Evolutionary conservation across 2,888 invertebrate species (phyloP), one percentile per base, ranked within the genome.

Genomic region (Scaptomyza caliginosa): DNA sequence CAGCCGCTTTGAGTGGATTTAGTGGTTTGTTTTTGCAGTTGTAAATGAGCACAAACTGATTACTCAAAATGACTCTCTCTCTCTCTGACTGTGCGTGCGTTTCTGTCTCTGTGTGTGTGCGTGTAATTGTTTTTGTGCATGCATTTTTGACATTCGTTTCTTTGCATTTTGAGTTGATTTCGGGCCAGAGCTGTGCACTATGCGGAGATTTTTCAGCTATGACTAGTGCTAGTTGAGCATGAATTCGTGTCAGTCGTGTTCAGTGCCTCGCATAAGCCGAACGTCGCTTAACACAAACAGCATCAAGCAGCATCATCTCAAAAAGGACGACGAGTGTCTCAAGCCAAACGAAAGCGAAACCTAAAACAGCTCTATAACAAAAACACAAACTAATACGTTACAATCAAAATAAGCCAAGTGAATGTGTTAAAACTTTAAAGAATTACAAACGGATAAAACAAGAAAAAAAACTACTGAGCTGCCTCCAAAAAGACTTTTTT

Each of bases 161-260:
- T 75, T 79, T 81, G 63, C 71, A 74, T 79, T 76, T 89, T 77
- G 84, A 83, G 86, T 67, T 58, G 52, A 36, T 65, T 78, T 69
- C 59, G 62, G 64, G 42, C 63, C 49, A 49, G 50, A 66, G 60
- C 58, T 72, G 63, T 69, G 75, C 76, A 75, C 56, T 66, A 56
- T 64, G 64, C 45, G 55, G 74, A 79, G 82, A 77, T 80, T 81
- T 84, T 78, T 71, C 64, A 77, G 76, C 81, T 84, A 86, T 86
- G 82, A 86, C 86, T 84, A 86, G 51, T 71, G 70, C 64, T 67
- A 59, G 86, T 62, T 84, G 82, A 87, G 89, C 63, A 75, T 43
- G 70, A 73, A 73, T 77, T 73, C 74, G 60, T 75, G 73, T 83
- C 84, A 90, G 89, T 90, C 85, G 89, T 88, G 84, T 88, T 89